Conservation (phyloP, 2,113 vertebrate species). For the Plecotus auritus region DNA sequence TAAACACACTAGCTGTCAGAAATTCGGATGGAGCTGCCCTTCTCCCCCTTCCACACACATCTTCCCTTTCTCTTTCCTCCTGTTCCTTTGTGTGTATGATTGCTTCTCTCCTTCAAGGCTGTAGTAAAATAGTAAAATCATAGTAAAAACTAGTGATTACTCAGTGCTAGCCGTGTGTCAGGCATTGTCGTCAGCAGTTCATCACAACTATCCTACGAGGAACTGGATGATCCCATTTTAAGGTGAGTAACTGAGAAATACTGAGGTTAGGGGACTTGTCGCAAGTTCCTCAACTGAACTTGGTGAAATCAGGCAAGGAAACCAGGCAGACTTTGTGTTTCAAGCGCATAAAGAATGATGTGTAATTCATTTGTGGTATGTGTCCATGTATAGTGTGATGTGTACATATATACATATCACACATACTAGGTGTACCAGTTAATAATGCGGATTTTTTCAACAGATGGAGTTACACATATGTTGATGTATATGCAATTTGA, state of each 20-base stretch:
- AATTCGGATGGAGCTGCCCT: background rate
- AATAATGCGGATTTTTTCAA: too few species aligned
- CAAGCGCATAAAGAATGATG: background rate
- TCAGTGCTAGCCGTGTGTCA: background rate
- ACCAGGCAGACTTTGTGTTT: background rate
- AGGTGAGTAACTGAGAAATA: background rate
- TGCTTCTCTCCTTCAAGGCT: background rate
- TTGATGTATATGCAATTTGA: too few species aligned
- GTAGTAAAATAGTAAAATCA: background rate
- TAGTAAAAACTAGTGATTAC: background rate
- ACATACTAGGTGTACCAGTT: background rate
- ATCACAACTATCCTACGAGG: too few species aligned
- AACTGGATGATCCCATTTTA: background rate
- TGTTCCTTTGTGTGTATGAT: background rate
- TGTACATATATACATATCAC: background rate
- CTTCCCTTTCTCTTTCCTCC: too few species aligned
- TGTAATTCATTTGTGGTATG: background rate
- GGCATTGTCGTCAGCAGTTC: background rate
- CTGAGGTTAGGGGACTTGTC: background rate
- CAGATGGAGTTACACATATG: too few species aligned
- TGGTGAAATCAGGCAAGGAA: background rate
- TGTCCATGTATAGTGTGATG: background rate
- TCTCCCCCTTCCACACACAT: too few species aligned
- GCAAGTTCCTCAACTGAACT: background rate
- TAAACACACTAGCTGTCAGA: background rate